A percentile compares a stretch with the other conserved stretches of the same genome.
These are phyloP conservation scores for Micromussa lordhowensis DNA, from an alignment of 92 coral and sea anemone genomes.

Conservation along the genomic window DNA sequence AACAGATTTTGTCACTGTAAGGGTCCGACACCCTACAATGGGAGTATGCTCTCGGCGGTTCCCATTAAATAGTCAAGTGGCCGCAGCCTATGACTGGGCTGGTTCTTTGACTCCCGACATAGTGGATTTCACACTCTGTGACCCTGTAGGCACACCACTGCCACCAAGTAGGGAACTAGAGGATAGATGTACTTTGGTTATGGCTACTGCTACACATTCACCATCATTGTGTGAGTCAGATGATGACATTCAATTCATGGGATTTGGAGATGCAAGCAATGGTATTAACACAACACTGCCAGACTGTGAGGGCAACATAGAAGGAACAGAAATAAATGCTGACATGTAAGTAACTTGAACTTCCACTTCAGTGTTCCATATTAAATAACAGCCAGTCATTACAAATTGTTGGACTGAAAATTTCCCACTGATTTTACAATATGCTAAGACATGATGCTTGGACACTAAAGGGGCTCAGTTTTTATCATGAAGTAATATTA, in stretches of 20 bases:
- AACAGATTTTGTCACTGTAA: conserved; percentile 64
- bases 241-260: conserved; percentile 62
- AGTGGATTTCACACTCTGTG: conserved; percentile 68
- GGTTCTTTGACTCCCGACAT: conserved; percentile 58
- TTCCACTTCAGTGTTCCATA: conserved; percentile 11
- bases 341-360: conserved; percentile 42
- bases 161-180: conserved; percentile 53
- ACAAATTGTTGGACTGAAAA: conserved; percentile 25
- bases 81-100: conserved; percentile 69
- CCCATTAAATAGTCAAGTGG: conserved; percentile 40
- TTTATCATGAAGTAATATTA: conserved; percentile 17
- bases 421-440: conserved; percentile 12
- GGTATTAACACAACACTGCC: conserved; percentile 56
- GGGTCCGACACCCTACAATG: conserved; percentile 51
- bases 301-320: conserved; percentile 47
- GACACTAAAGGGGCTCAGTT: conserved; percentile 24
- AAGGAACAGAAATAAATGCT: conserved; percentile 48
- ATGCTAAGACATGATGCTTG: conserved; percentile 1
- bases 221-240: conserved; percentile 61
- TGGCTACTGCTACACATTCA: conserved; percentile 57
- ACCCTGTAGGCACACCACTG: conserved; percentile 62
- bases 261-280: conserved; percentile 63
- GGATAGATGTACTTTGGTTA: conserved; percentile 58
- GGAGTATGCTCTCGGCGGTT: conserved; percentile 56
- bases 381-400: conserved; percentile 16